Conservation (phyloP, 2,113 vertebrate species). For the Sisor rabdophorus region DNA sequence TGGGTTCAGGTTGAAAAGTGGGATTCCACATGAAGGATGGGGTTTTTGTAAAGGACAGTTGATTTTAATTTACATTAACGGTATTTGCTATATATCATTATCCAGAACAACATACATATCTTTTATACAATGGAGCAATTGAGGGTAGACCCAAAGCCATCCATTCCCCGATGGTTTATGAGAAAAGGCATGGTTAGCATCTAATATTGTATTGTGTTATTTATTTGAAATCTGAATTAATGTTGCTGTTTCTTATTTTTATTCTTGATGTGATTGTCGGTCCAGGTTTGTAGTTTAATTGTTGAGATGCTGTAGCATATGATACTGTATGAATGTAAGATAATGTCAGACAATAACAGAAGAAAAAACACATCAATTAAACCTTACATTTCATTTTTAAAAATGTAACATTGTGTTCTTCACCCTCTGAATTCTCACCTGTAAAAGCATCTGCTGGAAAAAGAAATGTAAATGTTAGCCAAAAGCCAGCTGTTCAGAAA, state of each 20-base stretch:
- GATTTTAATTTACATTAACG: too few relatives aligned
- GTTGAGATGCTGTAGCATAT: background rate
- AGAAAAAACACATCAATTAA: background rate
- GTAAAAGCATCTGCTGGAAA: slow-evolving; percentile 13
- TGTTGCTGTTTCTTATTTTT: background rate
- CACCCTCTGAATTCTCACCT: background rate
- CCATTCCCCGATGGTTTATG: too few relatives aligned
- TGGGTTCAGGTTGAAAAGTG: background rate
- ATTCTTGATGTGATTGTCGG: background rate
- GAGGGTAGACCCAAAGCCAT: too few relatives aligned
- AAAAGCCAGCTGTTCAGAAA: slow-evolving; percentile 8
- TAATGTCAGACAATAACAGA: background rate
- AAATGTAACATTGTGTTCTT: background rate
- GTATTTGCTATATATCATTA: too few relatives aligned
- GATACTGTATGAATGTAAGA: background rate
- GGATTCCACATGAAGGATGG: background rate
- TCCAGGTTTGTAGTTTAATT: background rate
- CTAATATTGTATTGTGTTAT: background rate
- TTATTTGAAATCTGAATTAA: background rate
- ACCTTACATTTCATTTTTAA: background rate
- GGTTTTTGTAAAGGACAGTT: background rate
- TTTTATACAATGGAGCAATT: too few relatives aligned
- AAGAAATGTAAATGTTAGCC: slow-evolving; percentile 5
- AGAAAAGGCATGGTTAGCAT: background rate
- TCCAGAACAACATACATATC: too few relatives aligned